Conservation (phyloP, 2,888 invertebrate genomes). For the Ariolimax columbianus region DNA sequence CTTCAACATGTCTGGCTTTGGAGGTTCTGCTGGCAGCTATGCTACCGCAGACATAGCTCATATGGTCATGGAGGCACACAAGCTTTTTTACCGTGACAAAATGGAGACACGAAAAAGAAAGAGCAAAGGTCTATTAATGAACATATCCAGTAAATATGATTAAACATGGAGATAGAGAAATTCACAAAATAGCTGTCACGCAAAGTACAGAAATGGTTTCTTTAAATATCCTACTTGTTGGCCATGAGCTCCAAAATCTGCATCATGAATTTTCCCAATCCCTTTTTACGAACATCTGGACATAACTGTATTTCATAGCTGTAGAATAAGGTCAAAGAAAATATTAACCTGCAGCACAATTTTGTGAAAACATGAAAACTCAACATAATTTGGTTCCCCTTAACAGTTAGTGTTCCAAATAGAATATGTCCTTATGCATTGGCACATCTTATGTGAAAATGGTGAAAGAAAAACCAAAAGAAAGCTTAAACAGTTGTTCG, state of each 20-base stretch:
- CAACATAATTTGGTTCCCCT: background rate
- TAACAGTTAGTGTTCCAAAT: background rate
- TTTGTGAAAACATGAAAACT: background rate
- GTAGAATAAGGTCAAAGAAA: constrained; percentile 54
- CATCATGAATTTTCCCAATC: constrained; percentile 90
- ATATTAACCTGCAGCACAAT: background rate
- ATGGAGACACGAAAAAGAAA: too few relatives aligned
- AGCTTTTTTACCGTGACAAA: too few relatives aligned
- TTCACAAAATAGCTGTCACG: background rate
- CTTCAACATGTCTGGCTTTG: too few relatives aligned
- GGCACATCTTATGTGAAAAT: background rate
- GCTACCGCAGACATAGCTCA: too few relatives aligned
- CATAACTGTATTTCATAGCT: constrained; percentile 94
- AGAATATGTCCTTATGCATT: background rate
- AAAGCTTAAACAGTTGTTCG: too few relatives aligned
- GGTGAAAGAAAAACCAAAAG: too few relatives aligned
- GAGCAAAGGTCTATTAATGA: too few relatives aligned
- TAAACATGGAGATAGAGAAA: background rate
- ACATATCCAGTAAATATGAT: too few relatives aligned
- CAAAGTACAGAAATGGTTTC: background rate
- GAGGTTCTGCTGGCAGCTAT: too few relatives aligned
- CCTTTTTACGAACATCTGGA: constrained; percentile 85
- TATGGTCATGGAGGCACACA: too few relatives aligned
- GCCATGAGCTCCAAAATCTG: constrained; percentile 88
- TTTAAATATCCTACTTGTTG: constrained; percentile 74